These are phyloP conservation scores for Bombylius discolor DNA, from an alignment of 2,888 invertebrate species.

Conservation along the genomic window DNA sequence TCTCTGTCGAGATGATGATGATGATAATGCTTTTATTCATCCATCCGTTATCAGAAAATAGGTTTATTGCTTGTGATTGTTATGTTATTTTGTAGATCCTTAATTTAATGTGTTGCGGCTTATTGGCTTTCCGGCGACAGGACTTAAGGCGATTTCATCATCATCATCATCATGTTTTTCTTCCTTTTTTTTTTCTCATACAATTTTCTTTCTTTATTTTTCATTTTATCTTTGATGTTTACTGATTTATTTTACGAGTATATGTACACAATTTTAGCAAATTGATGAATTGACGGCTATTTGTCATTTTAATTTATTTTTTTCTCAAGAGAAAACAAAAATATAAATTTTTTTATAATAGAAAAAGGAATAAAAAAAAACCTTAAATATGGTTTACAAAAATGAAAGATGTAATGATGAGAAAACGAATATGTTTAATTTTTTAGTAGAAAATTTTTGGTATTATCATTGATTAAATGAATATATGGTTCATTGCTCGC, in stretches of 20 bases:
- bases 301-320: constrained; percentile 15
- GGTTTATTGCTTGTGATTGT: too few species aligned
- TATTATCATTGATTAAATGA: too few species aligned
- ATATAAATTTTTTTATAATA: too few species aligned
- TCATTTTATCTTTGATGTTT: neutral
- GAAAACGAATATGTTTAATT: too few species aligned
- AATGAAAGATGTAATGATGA: too few species aligned
- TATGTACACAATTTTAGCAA: constrained; percentile 9
- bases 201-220: neutral
- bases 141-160: constrained; percentile 1
- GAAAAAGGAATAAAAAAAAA: too few species aligned
- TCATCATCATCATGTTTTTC: neutral
- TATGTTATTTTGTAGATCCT: neutral
- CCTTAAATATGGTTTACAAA: too few species aligned
- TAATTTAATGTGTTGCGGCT: constrained; percentile 18
- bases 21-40: too few species aligned
- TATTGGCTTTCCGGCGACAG: constrained; percentile 17
- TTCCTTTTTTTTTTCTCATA: neutral
- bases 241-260: neutral
- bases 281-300: constrained; percentile 17
- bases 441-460: too few species aligned
- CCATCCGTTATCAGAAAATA: too few species aligned
- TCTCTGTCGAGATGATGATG: too few species aligned
- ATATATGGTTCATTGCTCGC: too few species aligned
- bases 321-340: neutral